Evolutionary conservation across 2,113 vertebrate genomes (phyloP).

Genomic region (Protomyctophum bolini): DNA sequence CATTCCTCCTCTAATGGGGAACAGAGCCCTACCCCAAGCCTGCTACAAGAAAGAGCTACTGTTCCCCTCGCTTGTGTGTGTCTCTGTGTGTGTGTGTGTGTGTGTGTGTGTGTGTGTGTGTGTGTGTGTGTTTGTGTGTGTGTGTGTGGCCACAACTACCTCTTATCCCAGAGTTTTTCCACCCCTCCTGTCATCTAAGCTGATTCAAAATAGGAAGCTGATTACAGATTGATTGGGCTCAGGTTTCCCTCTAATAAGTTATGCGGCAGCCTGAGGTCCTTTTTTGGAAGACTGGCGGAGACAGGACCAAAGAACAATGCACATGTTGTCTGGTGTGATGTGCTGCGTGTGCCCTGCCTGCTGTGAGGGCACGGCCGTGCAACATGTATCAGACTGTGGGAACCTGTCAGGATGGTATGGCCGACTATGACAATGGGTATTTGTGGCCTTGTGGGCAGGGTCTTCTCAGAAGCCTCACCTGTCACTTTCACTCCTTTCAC

Average conservation of each 20-base stretch:
- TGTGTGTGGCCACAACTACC: constrained; percentile 53
- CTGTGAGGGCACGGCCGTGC: not conserved
- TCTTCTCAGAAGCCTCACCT: constrained; percentile 35
- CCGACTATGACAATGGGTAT: not conserved
- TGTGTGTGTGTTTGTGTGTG: constrained; percentile 12
- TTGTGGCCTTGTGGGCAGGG: not conserved
- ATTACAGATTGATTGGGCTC: constrained; percentile 72
- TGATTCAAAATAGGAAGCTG: constrained; percentile 66
- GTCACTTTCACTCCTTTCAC: constrained; percentile 15
- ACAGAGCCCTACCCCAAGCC: constrained; percentile 55
- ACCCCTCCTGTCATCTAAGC: constrained; percentile 62
- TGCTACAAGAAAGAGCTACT: constrained; percentile 72
- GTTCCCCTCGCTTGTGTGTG: constrained; percentile 51
- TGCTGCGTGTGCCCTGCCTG: constrained; percentile 1
- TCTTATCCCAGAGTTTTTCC: constrained; percentile 61
- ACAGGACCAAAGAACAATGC: constrained; percentile 42
- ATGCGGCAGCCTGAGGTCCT: constrained; percentile 41
- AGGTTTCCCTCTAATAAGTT: constrained; percentile 51
- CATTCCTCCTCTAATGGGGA: constrained; percentile 76
- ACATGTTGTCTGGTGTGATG: constrained; percentile 39
- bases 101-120: constrained; percentile 18
- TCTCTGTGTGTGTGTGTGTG: constrained; percentile 5
- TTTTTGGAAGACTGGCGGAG: constrained; percentile 45
- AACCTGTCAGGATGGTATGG: constrained; percentile 2
- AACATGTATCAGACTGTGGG: constrained; percentile 7